phyloP scores from a whole-genome alignment of 2,888 invertebrate genomes.

The Gisinianus flammeolus region DNA sequence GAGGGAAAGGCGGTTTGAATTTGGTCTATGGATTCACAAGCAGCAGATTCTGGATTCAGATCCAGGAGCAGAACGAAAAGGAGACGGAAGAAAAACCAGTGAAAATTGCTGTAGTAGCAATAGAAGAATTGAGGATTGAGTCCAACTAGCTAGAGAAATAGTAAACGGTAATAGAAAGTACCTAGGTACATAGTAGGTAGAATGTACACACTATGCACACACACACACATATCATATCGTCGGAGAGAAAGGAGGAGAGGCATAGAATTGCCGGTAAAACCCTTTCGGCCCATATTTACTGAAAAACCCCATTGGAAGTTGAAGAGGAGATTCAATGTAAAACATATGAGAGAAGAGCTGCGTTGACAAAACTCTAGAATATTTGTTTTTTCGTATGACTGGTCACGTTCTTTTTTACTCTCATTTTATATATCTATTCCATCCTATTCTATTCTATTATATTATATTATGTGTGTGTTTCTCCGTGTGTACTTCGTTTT shows the following conservation, averaged over 20 bases:
- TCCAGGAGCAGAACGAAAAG: neutral
- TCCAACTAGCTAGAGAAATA: neutral
- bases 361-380: slow-evolving; percentile 47
- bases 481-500: neutral
- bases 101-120: slow-evolving; percentile 13
- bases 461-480: neutral
- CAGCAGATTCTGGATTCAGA: neutral
- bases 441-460: no score
- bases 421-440: slow-evolving; percentile 17
- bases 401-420: slow-evolving; percentile 53
- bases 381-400: slow-evolving; percentile 59
- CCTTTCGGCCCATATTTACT: slow-evolving; percentile 34
- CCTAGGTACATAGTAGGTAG: neutral
- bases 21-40: neutral
- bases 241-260: neutral
- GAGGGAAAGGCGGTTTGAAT: neutral
- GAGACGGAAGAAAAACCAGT: neutral
- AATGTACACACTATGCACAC: neutral
- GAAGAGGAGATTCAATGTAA: slow-evolving; percentile 30
- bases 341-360: slow-evolving; percentile 31
- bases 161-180: neutral
- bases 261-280: slow-evolving; percentile 20
- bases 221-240: neutral
- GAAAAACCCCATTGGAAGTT: slow-evolving; percentile 16
- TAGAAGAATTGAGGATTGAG: neutral